Evolutionary conservation across 53 echinoderm and acorn worm genomes (phyloP).

Genomic region (Stichopus horrens): DNA sequence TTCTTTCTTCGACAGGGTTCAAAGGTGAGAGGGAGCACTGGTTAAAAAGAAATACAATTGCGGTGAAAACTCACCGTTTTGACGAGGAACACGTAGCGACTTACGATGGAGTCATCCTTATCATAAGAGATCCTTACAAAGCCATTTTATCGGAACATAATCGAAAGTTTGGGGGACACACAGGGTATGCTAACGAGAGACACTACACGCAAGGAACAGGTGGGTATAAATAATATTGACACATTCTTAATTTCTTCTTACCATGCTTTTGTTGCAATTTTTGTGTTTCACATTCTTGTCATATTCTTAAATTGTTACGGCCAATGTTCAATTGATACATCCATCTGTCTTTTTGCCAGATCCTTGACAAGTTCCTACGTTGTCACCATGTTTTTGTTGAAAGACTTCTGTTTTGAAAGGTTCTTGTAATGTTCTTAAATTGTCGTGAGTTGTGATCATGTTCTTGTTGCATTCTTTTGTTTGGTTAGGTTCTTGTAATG

Average conservation of each 20-base stretch:
- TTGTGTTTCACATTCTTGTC: too few relatives aligned
- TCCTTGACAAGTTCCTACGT: too few relatives aligned
- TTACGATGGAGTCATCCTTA: slow-evolving; percentile 71
- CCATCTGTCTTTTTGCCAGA: too few relatives aligned
- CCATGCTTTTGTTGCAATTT: neutral
- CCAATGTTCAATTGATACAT: too few relatives aligned
- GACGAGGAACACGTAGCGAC: slow-evolving; percentile 77
- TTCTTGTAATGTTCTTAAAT: too few relatives aligned
- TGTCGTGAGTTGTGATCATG: too few relatives aligned
- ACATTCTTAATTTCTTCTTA: neutral
- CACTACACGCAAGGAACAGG: slow-evolving; percentile 93
- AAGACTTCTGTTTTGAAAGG: too few relatives aligned
- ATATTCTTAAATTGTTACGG: too few relatives aligned
- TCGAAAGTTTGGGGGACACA: slow-evolving; percentile 94
- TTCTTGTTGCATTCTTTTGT: too few relatives aligned
- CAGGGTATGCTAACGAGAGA: slow-evolving; percentile 77
- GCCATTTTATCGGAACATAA: slow-evolving; percentile 95
- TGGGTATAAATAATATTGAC: slow-evolving; percentile 18
- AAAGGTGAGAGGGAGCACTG: slow-evolving; percentile 84
- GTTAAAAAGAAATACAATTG: slow-evolving; percentile 83
- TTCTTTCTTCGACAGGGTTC: slow-evolving; percentile 61
- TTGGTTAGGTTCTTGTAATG: too few relatives aligned
- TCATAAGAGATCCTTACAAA: slow-evolving; percentile 87
- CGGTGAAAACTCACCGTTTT: slow-evolving; percentile 86
- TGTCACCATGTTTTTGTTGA: too few relatives aligned